Evolutionary conservation across 2,888 invertebrate genomes (phyloP).

Genomic region (Chironomus tentans): DNA sequence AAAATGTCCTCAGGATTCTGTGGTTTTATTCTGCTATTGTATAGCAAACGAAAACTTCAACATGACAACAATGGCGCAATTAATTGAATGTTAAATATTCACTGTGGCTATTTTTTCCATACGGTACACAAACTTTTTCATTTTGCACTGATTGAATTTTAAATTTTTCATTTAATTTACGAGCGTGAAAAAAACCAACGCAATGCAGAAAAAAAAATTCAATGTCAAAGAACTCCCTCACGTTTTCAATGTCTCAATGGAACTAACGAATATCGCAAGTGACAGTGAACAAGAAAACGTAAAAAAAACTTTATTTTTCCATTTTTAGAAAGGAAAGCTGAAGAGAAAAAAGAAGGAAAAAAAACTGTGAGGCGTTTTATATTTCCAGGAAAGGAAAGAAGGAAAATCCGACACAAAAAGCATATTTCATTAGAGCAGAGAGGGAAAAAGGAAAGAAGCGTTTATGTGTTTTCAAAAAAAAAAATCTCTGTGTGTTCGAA

Average conservation of each 20-base stretch:
- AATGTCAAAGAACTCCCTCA: conserved; percentile 15
- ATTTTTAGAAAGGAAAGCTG: background rate
- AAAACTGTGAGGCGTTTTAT: conserved; percentile 15
- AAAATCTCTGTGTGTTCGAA: background rate
- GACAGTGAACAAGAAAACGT: background rate
- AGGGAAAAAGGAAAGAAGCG: background rate
- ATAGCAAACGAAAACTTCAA: background rate
- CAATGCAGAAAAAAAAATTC: background rate
- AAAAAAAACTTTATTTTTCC: background rate
- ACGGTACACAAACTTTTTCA: background rate
- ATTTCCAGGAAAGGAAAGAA: conserved; percentile 15
- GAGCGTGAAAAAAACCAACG: background rate
- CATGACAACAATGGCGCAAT: conserved; percentile 1
- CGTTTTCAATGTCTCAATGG: conserved; percentile 13
- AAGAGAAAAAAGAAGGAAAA: too few species aligned
- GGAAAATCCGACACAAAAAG: conserved; percentile 14
- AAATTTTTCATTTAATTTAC: background rate
- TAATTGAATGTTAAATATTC: conserved; percentile 3
- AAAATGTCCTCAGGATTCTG: background rate
- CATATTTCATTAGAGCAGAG: conserved; percentile 17
- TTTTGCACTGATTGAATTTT: background rate
- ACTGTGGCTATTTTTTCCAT: background rate
- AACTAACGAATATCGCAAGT: conserved; percentile 16
- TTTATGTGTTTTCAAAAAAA: background rate
- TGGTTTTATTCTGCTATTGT: background rate